Base-by-base conservation (phyloP, 2,888 invertebrate genomes). In the Caenorhabditis sulstoni region DNA sequence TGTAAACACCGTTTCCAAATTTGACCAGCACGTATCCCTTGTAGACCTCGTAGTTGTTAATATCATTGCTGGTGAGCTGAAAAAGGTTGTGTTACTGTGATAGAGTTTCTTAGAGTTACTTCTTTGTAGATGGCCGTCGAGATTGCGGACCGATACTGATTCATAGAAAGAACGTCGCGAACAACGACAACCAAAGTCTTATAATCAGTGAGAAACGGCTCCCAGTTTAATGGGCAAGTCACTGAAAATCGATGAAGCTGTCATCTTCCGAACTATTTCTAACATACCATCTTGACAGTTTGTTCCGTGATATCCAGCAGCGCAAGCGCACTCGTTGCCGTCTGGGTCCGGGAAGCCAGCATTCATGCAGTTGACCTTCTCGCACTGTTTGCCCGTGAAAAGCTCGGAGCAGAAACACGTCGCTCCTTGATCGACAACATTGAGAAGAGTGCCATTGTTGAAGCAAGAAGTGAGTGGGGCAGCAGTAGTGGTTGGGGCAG, bases 331-430 rank as follows among this genome's bases (percentile, higher is more conserved):
- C 22, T 71, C 67, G 14, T 75, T 55, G 9, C 77, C 79, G 16
- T 76, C 73, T 22, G 82, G 81, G 44, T 76, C 80, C 9, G 71
- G 67, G 45, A 68, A 67, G 41, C 87, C 87, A 35, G 85, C 85
- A 57, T 87, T 86, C 86, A 87, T 85, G 66, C 87, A 87, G 59
- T 83, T 66, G 2, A 79, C 82, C 52, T 81, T 71, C 14, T 83
- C 79, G 64, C 87, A 87, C 58, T 81, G 76, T 16, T 22, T 44
- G 59, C 87, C 87, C 9, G 76, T 79, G 68, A 76, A 86, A 14
- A 83, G 74, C 50, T 84, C 84, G 1, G 82, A 45, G 44, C 87
- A 87, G 84, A 86, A 86, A 65, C 87, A 87, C 49, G 73, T 75
- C 9, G 75, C 59, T 45, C 49, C 59, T 22, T 71, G 67, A 20